Conservation (phyloP, 2,113 vertebrate species). For the Tachysurus fulvidraco region DNA sequence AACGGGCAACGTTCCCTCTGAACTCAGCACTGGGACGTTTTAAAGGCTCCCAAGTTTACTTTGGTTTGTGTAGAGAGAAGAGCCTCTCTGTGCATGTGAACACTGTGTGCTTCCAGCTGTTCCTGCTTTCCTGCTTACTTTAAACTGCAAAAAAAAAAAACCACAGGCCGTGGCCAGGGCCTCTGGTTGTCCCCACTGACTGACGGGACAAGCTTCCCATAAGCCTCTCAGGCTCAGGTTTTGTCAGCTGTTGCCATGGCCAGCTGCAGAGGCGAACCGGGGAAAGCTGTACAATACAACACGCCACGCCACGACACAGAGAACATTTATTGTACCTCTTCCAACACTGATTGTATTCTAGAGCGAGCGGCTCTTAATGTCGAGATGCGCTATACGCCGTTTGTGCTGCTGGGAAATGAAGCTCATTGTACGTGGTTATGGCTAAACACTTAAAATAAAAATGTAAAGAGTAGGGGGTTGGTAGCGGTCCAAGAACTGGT, state of each 20-base stretch:
- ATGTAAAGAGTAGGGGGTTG: slow-evolving; percentile 26
- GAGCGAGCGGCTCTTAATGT: too few relatives aligned
- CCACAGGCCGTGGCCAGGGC: slow-evolving; percentile 19
- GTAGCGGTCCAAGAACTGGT: not conserved
- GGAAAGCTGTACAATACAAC: slow-evolving; percentile 15
- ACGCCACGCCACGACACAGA: too few relatives aligned
- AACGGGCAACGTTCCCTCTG: not conserved
- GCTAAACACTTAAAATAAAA: slow-evolving; percentile 42
- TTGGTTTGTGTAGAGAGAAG: slow-evolving; percentile 14
- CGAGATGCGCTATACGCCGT: too few relatives aligned
- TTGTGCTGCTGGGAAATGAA: not conserved
- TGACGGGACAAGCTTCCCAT: slow-evolving; percentile 71
- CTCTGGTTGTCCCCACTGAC: slow-evolving; percentile 51
- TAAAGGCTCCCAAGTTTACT: slow-evolving; percentile 22
- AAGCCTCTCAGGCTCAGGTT: slow-evolving; percentile 64
- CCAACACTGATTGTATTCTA: not conserved
- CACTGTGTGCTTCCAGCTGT: slow-evolving; percentile 69
- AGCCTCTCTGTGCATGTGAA: slow-evolving; percentile 43
- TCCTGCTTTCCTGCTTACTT: slow-evolving; percentile 58
- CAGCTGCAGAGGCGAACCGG: slow-evolving; percentile 38
- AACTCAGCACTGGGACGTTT: slow-evolving; percentile 25
- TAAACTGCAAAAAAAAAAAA: slow-evolving; percentile 55
- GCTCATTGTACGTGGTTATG: slow-evolving; percentile 8
- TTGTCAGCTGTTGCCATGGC: slow-evolving; percentile 76
- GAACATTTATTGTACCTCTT: not conserved